Conservation (phyloP, 2,888 invertebrate genomes). For the Cabera pusaria region DNA sequence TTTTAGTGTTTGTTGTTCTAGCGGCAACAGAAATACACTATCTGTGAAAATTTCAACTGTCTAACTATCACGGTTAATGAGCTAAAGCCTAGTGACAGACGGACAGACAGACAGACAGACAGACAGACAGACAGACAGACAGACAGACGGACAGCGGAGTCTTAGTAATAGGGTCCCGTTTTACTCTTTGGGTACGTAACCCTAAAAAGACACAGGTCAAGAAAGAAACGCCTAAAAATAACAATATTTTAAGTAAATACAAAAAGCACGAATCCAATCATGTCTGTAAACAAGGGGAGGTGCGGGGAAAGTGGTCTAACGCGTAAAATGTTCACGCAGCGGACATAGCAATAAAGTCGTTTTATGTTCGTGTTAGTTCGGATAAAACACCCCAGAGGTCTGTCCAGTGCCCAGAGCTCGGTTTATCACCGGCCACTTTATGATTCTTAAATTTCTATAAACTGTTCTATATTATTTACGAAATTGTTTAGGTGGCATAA, state of each 20-base stretch:
- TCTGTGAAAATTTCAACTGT: too few relatives aligned
- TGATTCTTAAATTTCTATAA: slow-evolving; percentile 78
- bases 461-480: slow-evolving; percentile 39
- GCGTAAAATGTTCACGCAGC: slow-evolving; percentile 29
- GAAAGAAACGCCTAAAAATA: slow-evolving; percentile 49
- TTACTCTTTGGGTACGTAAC: too few relatives aligned
- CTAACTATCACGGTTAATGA: too few relatives aligned
- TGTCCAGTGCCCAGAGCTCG: slow-evolving; percentile 44
- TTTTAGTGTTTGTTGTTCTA: too few relatives aligned
- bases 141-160: too few relatives aligned
- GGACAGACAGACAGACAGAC: too few relatives aligned
- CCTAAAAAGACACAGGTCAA: slow-evolving; percentile 18
- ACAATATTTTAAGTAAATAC: slow-evolving; percentile 67
- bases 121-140: too few relatives aligned
- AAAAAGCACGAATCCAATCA: slow-evolving; percentile 79
- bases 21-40: too few relatives aligned
- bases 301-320: slow-evolving; percentile 32
- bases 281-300: slow-evolving; percentile 63
- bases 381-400: slow-evolving; percentile 63
- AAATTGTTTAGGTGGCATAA: too few relatives aligned
- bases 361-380: slow-evolving; percentile 65
- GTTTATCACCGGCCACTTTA: slow-evolving; percentile 71
- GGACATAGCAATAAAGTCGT: slow-evolving; percentile 66
- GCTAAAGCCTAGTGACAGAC: too few relatives aligned
- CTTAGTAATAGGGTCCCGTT: too few relatives aligned